A percentile compares a stretch with the other conserved stretches of the same genome.
Conservation (phyloP, 2,797 vertebrate genomes). For the Acridotheres tristis region DNA sequence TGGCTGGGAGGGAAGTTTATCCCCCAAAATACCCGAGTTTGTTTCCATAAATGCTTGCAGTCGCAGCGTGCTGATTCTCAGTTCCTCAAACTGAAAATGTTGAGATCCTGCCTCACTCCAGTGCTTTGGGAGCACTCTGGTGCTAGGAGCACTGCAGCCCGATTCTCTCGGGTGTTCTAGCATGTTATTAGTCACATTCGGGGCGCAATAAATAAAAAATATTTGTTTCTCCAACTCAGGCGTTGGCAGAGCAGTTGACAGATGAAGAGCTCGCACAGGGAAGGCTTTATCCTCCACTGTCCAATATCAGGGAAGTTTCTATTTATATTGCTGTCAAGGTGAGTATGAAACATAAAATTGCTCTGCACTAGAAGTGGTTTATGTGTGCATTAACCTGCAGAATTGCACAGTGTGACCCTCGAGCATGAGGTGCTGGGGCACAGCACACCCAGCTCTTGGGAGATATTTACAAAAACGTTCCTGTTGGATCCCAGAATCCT, state of each 20-base stretch:
- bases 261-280: conserved; percentile 88
- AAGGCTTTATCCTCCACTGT: conserved; percentile 91
- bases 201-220: not conserved
- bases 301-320: conserved; percentile 94
- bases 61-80: not conserved
- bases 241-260: conserved; percentile 86
- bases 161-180: not conserved
- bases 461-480: not conserved
- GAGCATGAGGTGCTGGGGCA: not conserved
- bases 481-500: no score
- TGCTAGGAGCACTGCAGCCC: not conserved
- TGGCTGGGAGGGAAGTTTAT: not conserved
- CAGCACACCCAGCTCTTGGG: no score
- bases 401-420: not conserved
- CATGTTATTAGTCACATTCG: accelerated
- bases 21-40: not conserved
- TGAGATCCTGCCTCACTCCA: not conserved
- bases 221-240: conserved; percentile 70
- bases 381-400: not conserved
- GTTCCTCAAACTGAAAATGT: not conserved
- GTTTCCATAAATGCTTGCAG: not conserved
- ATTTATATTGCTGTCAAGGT: conserved; percentile 91
- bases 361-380: not conserved
- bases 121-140: not conserved
- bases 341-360: conserved; percentile 30